Evolutionary conservation across 1,140 invertebrate genomes (phyloP).

Genomic region (Wasmannia auropunctata): DNA sequence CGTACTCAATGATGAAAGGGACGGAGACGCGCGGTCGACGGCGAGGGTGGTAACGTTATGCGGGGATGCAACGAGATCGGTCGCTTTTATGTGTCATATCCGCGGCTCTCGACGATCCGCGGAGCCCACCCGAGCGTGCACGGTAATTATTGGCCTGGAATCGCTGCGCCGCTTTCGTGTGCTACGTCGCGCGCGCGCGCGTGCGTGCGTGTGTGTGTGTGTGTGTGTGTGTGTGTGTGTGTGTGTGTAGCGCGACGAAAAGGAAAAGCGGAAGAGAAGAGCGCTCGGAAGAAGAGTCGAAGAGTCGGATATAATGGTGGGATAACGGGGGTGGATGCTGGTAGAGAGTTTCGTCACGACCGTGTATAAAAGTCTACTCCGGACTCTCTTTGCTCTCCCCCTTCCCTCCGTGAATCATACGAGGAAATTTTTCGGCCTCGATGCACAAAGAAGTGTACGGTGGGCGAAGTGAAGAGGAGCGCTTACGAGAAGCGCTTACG

Average conservation of each 20-base stretch:
- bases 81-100: constrained; percentile 43
- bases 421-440: background rate
- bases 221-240: too few species aligned
- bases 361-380: background rate
- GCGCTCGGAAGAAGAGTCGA: background rate
- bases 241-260: background rate
- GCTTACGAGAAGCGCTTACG: background rate
- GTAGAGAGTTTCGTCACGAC: background rate
- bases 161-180: constrained; percentile 4
- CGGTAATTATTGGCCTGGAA: constrained; percentile 56
- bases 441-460: too few species aligned
- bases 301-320: constrained; percentile 24
- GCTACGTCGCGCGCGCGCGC: too few species aligned
- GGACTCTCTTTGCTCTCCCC: background rate
- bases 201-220: too few species aligned
- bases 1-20: constrained; percentile 19
- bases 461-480: too few species aligned
- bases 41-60: background rate
- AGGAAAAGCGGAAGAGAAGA: constrained; percentile 37
- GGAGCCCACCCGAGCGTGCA: constrained; percentile 2
- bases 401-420: background rate
- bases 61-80: background rate
- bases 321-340: background rate
- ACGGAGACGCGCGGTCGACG: background rate
- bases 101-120: background rate